Evolutionary conservation across 2,113 vertebrate species (phyloP), one percentile per base, ranked within the genome.

Genomic region (rabbit (Oryctolagus cuniculus)): DNA sequence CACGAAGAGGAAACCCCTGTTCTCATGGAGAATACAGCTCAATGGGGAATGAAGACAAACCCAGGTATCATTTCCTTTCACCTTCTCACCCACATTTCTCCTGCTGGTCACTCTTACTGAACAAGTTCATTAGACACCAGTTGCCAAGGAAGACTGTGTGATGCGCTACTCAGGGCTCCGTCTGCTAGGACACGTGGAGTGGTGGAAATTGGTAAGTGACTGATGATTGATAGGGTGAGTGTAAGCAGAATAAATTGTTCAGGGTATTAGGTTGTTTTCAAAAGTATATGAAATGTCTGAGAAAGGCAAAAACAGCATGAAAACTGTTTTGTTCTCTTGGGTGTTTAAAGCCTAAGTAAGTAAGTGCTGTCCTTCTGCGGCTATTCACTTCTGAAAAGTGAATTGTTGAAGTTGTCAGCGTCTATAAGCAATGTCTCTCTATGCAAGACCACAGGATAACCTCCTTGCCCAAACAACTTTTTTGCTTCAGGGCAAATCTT

Each of bases 321-420:
- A 94, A 86, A 70, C n/a, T 12, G 49, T n/a, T 53, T 72, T 77
- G 17, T 51, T 74, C 70, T 94, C 73, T 21, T 83, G 73, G 38
- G 78, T 96, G n/a, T 82, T 95, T 80, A 80, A 91, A 96, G 86
- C 36, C 96, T 90, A 96, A 97, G 66, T 93, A 95, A 93, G 74
- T 21, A 58, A 58, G 5, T 58, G 19, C 55, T 67, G 10, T 0
- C 86, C 15, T 70, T 82, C 49, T 92, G 95, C 49, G 89, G 69
- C 29, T 80, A 8, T 79, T 94, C 36, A 70, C 66, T 92, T 91
- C 73, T 83, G 51, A 69, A 88, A 94, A 85, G 67, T 8, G 34
- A 96, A 92, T 94, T 1, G 1, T 66, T 95, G 64, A 90, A 67
- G n/a, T 80, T 96, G 82, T 94, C 78, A 95, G 69, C 79, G 5